Percentiles rank a stretch among this genome's conserved stretches.
Conservation (phyloP, 2,113 vertebrate genomes). For the Heteronetta atricapilla region DNA sequence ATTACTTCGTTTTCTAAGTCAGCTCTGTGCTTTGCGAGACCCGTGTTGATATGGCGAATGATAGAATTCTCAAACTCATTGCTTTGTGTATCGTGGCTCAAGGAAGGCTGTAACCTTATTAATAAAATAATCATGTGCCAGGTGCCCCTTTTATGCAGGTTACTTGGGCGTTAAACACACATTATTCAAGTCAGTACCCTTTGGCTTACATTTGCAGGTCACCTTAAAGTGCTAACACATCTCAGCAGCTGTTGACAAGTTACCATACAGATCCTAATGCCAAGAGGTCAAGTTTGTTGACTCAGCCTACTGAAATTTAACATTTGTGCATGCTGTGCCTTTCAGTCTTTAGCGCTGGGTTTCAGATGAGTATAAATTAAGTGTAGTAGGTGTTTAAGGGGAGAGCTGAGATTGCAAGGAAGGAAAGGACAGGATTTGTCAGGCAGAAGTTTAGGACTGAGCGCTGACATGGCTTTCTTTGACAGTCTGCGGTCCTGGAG, state of each 20-base stretch:
- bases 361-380: neutral
- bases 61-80: neutral
- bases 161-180: neutral
- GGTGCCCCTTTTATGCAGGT: neutral
- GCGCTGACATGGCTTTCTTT: neutral
- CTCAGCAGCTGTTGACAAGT: constrained; percentile 57
- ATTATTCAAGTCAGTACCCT: constrained; percentile 25
- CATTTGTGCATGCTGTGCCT: neutral
- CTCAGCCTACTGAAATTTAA: constrained; percentile 26
- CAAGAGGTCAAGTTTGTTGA: constrained; percentile 37
- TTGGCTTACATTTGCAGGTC: constrained; percentile 6
- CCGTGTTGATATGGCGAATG: neutral
- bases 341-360: neutral
- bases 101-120: neutral
- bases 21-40: neutral
- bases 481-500: neutral
- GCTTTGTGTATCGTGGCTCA: neutral
- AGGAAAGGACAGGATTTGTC: neutral
- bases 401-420: neutral
- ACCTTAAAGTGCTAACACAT: constrained; percentile 26
- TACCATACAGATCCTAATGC: neutral
- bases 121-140: neutral
- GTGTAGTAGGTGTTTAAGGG: neutral
- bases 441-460: neutral
- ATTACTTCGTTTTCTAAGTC: neutral